Base-by-base conservation (phyloP, 2,113 vertebrate species). In the Saimiri boliviensis region DNA sequence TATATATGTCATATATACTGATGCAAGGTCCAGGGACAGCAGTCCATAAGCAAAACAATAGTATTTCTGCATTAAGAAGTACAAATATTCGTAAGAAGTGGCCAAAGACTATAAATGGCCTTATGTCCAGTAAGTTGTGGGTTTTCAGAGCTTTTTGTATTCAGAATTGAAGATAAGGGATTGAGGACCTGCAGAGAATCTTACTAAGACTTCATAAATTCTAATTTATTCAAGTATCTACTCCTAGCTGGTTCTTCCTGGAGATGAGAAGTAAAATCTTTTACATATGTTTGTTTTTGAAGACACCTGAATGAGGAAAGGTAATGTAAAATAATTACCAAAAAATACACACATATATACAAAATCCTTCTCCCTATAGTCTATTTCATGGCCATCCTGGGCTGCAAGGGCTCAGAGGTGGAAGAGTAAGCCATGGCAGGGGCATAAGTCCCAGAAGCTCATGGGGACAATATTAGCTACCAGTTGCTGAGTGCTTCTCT, bases 121-220 rank as follows among this genome's bases (percentile, higher is more conserved):
- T 54, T 71, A 85, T 5, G 13, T 94, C 81, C 81, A 54, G 37
- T 77, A 70, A 82, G 77, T 83, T 58, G 66, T 6, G 73, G 42
- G 70, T 54, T 40, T 87, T 92, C 56, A 58, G 42, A 96, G 47
- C 5, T 76, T 96, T 83, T 42, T 77, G 17, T 54, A 54, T 92
- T 94, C 42, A 90, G 42, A 94, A 79, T 30, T 68, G 60, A 93
- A 97, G 16, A 93, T n/a, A 71, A 89, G 35, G 17, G 23, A 73
- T 25, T 66, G 47, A 42, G 19, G 40, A 40, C 14, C 32, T 86
- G 45, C 54, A 52, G 23, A 37, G 16, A 96, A 82, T 89, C 35
- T 58, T 74, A 76, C n/a, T 47, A 93, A 92, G 63, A 86, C 89
- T 82, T 70, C 60, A 81, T 30, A 91, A 92, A 91, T 91, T 63